Evolutionary conservation across 2,888 invertebrate species (phyloP), one percentile per base, ranked within the genome.

Genomic region (Oegoconia quadripuncta): DNA sequence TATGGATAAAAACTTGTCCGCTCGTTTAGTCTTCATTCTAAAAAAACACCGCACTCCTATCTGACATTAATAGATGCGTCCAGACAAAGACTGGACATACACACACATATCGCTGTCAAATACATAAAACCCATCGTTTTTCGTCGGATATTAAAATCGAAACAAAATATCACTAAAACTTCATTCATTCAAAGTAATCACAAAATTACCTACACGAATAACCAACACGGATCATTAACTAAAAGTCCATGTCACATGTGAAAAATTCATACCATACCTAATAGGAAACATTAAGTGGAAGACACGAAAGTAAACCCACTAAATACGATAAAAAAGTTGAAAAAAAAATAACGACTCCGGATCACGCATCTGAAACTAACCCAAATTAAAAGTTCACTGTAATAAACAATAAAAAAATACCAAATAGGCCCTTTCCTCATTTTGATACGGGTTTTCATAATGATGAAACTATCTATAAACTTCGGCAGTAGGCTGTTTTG

Each of bases 321-420:
- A 71, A 80, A 82, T 71, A 64, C 62, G 55, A n/a, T 11, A 34
- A 58, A 53, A 73, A 77, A 79, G 76, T 72, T 74, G 64, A 66
- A 71, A 78, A 74, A 77, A 66, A 44, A 44, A 68, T 86, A 87
- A 86, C 80, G 86, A 84, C 74, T 52, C 44, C 50, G 52, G 52
- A 74, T 71, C 87, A 86, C 86, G 87, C 84, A 86, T 76, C 68
- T 45, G 50, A 80, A 84, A 83, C 77, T 81, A 73, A 74, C 72
- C 64, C 70, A 77, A 87, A 87, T 87, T 87, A 87, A 87, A 86
- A 87, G 83, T 86, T 83, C 69, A 65, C 69, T 67, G 80, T 78
- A 74, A 82, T 84, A 83, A 81, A 83, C 84, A 79, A 82, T 84
- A 83, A 83, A 80, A n/a, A 74, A 83, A 74, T 72, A 54, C 70